These are phyloP conservation scores for Drosophila robusta DNA, from an alignment of 2,888 invertebrate genomes.

Conservation along the genomic window DNA sequence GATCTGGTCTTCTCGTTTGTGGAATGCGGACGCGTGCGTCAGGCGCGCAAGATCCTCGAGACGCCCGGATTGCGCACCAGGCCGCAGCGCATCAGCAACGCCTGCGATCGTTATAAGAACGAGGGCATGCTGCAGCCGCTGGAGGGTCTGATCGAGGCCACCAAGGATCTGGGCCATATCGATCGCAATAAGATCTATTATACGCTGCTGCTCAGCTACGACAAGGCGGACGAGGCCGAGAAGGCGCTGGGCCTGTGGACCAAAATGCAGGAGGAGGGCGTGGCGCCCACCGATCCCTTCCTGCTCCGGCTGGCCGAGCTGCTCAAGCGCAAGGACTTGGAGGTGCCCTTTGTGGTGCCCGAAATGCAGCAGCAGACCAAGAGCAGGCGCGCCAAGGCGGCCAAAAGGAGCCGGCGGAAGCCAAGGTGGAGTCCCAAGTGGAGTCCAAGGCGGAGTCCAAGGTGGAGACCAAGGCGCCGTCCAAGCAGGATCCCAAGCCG, in stretches of 20 bases:
- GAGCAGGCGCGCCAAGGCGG: constrained; percentile 13
- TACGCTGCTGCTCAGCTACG: constrained; percentile 90
- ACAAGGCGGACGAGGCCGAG: constrained; percentile 89
- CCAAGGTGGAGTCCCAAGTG: constrained; percentile 1
- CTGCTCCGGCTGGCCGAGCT: constrained; percentile 88
- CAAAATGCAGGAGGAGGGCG: constrained; percentile 92
- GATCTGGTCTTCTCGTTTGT: constrained; percentile 94
- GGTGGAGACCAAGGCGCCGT: not conserved
- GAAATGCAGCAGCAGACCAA: constrained; percentile 36
- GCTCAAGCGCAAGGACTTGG: constrained; percentile 87
- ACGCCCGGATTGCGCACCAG: constrained; percentile 92
- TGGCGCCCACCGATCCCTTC: constrained; percentile 90
- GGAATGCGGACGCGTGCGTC: constrained; percentile 91
- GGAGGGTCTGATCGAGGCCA: constrained; percentile 91
- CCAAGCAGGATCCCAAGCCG: constrained; percentile 6
- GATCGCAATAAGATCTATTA: constrained; percentile 91
- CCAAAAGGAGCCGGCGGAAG: constrained; percentile 37
- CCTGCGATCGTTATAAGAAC: constrained; percentile 88
- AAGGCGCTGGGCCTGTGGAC: constrained; percentile 92
- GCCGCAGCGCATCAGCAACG: constrained; percentile 88
- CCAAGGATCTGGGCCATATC: constrained; percentile 90
- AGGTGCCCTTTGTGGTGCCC: constrained; percentile 91
- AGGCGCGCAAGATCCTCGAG: constrained; percentile 93
- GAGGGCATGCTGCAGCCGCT: constrained; percentile 89
- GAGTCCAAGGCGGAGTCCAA: constrained; percentile 23